A percentile compares a stretch with the other conserved stretches of the same genome.
phyloP scores from a whole-genome alignment of 1,140 invertebrate species.

The Pogonomyrmex barbatus region DNA sequence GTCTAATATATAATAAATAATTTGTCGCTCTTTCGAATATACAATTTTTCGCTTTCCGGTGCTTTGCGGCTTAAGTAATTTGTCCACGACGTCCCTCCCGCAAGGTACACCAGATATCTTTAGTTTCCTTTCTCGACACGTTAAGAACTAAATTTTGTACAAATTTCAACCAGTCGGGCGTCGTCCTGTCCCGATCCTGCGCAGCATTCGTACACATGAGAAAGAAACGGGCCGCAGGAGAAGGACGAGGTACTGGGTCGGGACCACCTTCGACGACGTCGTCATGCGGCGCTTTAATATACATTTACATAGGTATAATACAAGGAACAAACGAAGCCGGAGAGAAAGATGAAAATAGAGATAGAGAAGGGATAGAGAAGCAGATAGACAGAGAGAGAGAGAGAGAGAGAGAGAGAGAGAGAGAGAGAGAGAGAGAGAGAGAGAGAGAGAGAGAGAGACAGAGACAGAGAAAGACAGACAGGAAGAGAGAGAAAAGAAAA shows the following conservation, averaged over 20 bases:
- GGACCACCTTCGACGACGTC: constrained; percentile 43
- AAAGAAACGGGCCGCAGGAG: constrained; percentile 65
- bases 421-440: constrained; percentile 69
- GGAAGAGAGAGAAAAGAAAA: constrained; percentile 71
- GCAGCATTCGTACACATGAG: constrained; percentile 22
- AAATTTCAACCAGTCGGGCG: constrained; percentile 73
- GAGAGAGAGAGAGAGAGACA: constrained; percentile 71
- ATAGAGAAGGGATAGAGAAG: constrained; percentile 37
- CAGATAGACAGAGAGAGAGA: constrained; percentile 64
- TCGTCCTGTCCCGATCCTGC: constrained; percentile 27
- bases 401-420: constrained; percentile 74
- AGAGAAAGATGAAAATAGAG: constrained; percentile 74
- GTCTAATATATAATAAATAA: constrained; percentile 85
- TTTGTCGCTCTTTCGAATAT: constrained; percentile 81
- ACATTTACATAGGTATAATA: constrained; percentile 70
- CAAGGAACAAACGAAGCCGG: constrained; percentile 78
- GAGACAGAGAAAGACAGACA: constrained; percentile 75
- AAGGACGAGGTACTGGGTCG: constrained; percentile 67
- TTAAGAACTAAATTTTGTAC: constrained; percentile 78
- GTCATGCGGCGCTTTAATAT: constrained; percentile 61
- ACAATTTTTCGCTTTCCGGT: constrained; percentile 79
- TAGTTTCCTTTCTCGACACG: constrained; percentile 43
- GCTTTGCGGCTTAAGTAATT: constrained; percentile 81
- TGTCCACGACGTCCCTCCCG: constrained; percentile 73
- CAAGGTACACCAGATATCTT: constrained; percentile 48